A percentile compares a stretch with the other conserved stretches of the same genome.
phyloP scores from a whole-genome alignment of 2,113 vertebrate species.

The Silurus glanis region DNA sequence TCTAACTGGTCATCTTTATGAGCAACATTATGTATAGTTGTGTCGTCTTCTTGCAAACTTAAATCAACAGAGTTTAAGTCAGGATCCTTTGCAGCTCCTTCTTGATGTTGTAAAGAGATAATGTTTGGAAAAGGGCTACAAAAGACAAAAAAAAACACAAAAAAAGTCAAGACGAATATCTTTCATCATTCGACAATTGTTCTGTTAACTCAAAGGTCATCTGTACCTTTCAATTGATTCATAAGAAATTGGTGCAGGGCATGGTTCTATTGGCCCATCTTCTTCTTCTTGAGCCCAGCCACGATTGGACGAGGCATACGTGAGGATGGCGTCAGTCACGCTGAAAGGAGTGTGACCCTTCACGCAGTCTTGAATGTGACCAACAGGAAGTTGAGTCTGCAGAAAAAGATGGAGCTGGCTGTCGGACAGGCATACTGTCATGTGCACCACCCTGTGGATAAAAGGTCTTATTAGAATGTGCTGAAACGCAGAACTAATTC shows the following conservation, averaged over 20 bases:
- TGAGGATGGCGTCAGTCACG: conserved; percentile 87
- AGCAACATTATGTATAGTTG: conserved; percentile 31
- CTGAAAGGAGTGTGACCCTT: conserved; percentile 82
- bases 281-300: conserved; percentile 83
- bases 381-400: conserved; percentile 89
- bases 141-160: background rate
- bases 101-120: conserved; percentile 46
- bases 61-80: conserved; percentile 14
- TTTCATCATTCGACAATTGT: background rate
- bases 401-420: conserved; percentile 96
- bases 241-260: conserved; percentile 63
- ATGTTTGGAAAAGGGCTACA: conserved; percentile 69
- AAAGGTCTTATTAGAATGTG: conserved; percentile 4
- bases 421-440: conserved; percentile 91
- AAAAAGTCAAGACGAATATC: background rate
- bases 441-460: conserved; percentile 83
- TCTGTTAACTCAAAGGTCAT: background rate
- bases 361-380: conserved; percentile 88
- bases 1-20: conserved; percentile 48
- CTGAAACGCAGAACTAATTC: background rate
- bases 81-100: conserved; percentile 26
- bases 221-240: conserved; percentile 74
- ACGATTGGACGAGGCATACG: conserved; percentile 83
- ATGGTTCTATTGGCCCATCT: conserved; percentile 57
- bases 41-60: conserved; percentile 23